phyloP scores from a whole-genome alignment of 2,888 invertebrate genomes.

The Psococerastis gibbosa region DNA sequence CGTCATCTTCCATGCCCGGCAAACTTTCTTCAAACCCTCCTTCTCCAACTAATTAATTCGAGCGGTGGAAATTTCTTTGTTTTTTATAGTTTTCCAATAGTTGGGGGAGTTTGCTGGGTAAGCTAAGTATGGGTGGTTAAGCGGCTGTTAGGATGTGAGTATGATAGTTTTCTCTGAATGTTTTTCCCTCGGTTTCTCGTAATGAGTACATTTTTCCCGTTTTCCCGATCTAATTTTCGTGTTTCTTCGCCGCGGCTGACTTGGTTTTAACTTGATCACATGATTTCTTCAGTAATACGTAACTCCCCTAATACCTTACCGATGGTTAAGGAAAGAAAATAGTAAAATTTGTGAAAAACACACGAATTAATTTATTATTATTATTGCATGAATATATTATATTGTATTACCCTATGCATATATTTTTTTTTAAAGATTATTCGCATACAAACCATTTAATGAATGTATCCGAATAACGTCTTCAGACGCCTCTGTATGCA shows the following conservation, averaged over 20 bases:
- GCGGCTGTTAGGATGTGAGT: background rate
- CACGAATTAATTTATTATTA: too few species aligned
- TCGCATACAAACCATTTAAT: too few species aligned
- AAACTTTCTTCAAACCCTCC: slow-evolving; percentile 2
- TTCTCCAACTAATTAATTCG: slow-evolving; percentile 9
- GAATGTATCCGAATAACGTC: too few species aligned
- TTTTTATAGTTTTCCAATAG: slow-evolving; percentile 1
- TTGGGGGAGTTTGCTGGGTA: background rate
- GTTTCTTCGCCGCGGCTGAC: slow-evolving; percentile 1
- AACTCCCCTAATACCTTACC: background rate
- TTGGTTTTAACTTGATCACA: background rate
- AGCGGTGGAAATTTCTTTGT: slow-evolving; percentile 10
- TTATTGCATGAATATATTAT: background rate
- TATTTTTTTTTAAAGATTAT: too few species aligned
- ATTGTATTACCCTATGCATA: too few species aligned
- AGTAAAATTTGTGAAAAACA: background rate
- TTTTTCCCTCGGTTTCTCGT: slow-evolving; percentile 6
- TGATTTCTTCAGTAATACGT: background rate
- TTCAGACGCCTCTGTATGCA: too few species aligned
- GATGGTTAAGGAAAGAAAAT: background rate
- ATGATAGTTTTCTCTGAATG: slow-evolving; percentile 8
- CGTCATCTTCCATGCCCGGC: background rate
- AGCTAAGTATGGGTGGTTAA: background rate
- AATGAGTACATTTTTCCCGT: slow-evolving; percentile 10
- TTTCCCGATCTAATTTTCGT: slow-evolving; percentile 9